Evolutionary conservation across 92 coral and sea anemone genomes (phyloP).

Genomic region (Anthopleura xanthogrammica): DNA sequence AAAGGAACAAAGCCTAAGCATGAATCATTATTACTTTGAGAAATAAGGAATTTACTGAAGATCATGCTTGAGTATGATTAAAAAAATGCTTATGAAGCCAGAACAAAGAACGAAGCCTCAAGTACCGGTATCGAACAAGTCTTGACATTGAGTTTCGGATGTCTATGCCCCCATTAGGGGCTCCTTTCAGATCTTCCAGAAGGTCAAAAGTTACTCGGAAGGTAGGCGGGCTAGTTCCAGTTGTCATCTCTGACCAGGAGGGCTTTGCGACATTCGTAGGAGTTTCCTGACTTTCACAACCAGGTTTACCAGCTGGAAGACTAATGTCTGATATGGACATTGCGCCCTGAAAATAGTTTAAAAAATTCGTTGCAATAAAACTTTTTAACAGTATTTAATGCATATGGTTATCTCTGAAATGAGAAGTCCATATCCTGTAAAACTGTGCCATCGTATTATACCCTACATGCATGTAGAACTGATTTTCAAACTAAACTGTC

Average conservation of each 20-base stretch:
- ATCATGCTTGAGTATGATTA: no score
- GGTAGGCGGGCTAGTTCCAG: neutral
- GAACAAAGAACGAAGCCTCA: no score
- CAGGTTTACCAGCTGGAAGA: slow-evolving; percentile 5
- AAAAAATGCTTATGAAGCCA: no score
- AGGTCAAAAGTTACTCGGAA: neutral
- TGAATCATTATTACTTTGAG: no score
- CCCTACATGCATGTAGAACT: no score
- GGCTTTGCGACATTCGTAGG: neutral
- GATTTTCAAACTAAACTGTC: no score
- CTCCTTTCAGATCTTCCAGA: neutral
- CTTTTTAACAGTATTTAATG: neutral
- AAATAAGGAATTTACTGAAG: no score
- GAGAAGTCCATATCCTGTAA: no score
- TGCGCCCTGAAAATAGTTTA: neutral
- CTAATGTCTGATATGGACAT: slow-evolving; percentile 8
- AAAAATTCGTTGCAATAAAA: neutral
- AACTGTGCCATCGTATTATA: no score
- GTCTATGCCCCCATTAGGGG: neutral
- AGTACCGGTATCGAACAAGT: neutral
- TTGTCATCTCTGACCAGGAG: neutral
- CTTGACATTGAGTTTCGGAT: slow-evolving; percentile 8
- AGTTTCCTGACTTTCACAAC: neutral
- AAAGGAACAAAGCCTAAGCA: no score
- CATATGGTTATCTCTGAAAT: no score